Evolutionary conservation across 2,113 vertebrate genomes (phyloP), one percentile per base, ranked within the genome.

Genomic region (Uria lomvia): DNA sequence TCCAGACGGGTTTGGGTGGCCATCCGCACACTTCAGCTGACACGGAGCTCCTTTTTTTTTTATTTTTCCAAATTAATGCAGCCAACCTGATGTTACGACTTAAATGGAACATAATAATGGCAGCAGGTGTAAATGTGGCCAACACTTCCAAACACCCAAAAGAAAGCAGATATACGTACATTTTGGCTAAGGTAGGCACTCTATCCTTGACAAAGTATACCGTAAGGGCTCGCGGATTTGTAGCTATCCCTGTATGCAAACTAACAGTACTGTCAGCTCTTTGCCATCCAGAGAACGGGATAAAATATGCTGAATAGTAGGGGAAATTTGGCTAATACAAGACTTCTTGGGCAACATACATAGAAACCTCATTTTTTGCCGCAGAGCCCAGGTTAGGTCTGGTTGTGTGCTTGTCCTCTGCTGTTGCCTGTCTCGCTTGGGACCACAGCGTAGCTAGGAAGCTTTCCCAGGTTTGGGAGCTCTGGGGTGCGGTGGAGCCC

Each of bases 141-240:
- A 88, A 26, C 38, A 23, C 23, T 36, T 84, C 23, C 62, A 43
- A 74, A 86, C 2, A 0, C 18, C 36, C n/a, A 17, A 34, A 66
- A 53, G 66, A 68, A 73, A 55, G 47, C 4, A 0, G 2, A 12
- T 58, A 15, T 8, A 42, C 5, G 1, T 27, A 17, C 3, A 14
- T 38, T 22, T 80, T 77, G 43, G 63, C 75, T 63, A 47, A 26
- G 1, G 2, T 12, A 52, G 47, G 21, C 72, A 34, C 47, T 67
- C 75, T 42, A 1, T 29, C 47, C 55, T 55, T 24, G 12, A 29
- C 23, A 36, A 85, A 53, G 13, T 14, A 17, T 12, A 67, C 30
- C 45, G 38, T 50, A 5, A 15, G 21, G 43, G 14, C 36, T 56
- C 4, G 11, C 56, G 73, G 34, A 6, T 12, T 12, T 40, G 19